These are phyloP conservation scores for Paratrypauchen microcephalus DNA, from an alignment of 2,797 vertebrate genomes.

Conservation along the genomic window DNA sequence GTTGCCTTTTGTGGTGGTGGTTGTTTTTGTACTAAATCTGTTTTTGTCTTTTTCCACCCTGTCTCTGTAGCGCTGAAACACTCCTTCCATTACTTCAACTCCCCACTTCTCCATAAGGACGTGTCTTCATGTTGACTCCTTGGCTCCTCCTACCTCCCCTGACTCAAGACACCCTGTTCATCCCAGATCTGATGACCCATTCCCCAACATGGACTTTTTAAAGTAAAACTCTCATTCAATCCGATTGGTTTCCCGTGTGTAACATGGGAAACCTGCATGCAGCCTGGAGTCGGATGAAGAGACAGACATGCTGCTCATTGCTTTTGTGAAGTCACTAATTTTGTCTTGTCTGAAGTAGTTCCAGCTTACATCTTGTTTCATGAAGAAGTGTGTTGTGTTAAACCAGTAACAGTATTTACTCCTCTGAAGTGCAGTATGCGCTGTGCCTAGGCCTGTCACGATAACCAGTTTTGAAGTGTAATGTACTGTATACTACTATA, in stretches of 20 bases:
- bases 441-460: neutral
- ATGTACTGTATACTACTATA: too few species aligned
- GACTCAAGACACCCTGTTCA: conserved; percentile 72
- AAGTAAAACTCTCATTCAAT: conserved; percentile 41
- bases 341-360: conserved; percentile 50
- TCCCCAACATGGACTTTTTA: conserved; percentile 46
- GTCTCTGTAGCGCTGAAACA: conserved; percentile 80
- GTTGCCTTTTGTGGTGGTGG: conserved; percentile 17
- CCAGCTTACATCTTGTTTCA: conserved; percentile 33
- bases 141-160: conserved; percentile 56
- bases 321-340: conserved; percentile 52
- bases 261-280: conserved; percentile 68
- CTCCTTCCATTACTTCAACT: conserved; percentile 67
- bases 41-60: conserved; percentile 68
- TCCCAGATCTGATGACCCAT: conserved; percentile 69
- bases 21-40: conserved; percentile 51
- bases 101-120: conserved; percentile 72
- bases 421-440: conserved; percentile 42
- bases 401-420: conserved; percentile 64
- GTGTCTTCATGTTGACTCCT: conserved; percentile 70
- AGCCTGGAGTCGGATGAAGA: conserved; percentile 60
- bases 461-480: too few species aligned
- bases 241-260: conserved; percentile 50
- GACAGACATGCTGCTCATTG: conserved; percentile 58
- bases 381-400: conserved; percentile 52